Conservation (phyloP, 2,888 invertebrate genomes). For the Bellardia bayeri region DNA sequence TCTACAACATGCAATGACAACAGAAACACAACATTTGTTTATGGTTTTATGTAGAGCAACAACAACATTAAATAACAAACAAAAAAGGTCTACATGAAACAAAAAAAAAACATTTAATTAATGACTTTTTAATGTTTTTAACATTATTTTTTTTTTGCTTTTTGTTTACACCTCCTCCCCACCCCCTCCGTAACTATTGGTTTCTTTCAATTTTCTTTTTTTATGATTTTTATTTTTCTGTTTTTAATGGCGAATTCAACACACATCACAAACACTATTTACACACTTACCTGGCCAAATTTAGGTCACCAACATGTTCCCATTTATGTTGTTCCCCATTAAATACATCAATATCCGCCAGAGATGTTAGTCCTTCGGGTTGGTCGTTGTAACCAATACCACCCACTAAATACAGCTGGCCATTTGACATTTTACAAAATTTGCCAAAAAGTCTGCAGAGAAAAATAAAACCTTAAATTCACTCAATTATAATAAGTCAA, state of each 20-base stretch:
- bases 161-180: neutral
- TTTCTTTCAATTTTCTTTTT: neutral
- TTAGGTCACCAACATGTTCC: slow-evolving; percentile 76
- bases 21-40: neutral
- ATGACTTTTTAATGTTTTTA: slow-evolving; percentile 68
- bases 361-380: slow-evolving; percentile 73
- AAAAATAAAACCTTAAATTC: neutral
- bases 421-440: slow-evolving; percentile 86
- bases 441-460: slow-evolving; percentile 84
- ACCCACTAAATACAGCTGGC: slow-evolving; percentile 87
- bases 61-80: neutral
- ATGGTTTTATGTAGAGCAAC: neutral
- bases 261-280: slow-evolving; percentile 7
- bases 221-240: slow-evolving; percentile 19
- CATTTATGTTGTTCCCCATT: slow-evolving; percentile 74
- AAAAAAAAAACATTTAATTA: slow-evolving; percentile 58
- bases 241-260: neutral
- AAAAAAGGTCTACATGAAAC: neutral
- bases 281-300: slow-evolving; percentile 73
- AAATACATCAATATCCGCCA: slow-evolving; percentile 76
- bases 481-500: too few species aligned
- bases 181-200: neutral
- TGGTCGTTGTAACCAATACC: slow-evolving; percentile 85
- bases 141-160: slow-evolving; percentile 25
- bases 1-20: slow-evolving; percentile 68